phyloP scores from a whole-genome alignment of 2,113 vertebrate genomes.

The Leptosomus discolor region DNA sequence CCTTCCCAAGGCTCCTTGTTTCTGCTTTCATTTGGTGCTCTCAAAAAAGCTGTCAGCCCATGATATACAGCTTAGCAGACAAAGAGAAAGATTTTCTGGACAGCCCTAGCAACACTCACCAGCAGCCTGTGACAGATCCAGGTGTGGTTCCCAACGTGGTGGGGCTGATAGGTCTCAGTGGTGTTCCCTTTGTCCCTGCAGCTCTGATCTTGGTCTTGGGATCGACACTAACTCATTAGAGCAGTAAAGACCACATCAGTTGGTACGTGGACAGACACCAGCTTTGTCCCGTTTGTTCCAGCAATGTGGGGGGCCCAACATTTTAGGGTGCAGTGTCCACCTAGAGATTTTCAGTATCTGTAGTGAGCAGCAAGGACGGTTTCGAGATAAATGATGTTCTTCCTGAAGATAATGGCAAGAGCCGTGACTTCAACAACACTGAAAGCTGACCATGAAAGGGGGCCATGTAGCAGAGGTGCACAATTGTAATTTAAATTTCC shows the following conservation, averaged over 20 bases:
- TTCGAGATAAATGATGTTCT: background rate
- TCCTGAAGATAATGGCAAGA: background rate
- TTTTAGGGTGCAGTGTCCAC: background rate
- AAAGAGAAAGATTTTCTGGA: background rate
- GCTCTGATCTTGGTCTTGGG: background rate
- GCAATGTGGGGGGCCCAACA: background rate
- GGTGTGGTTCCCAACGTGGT: rapidly evolving
- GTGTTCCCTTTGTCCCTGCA: background rate
- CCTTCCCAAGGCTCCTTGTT: background rate
- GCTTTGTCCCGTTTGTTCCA: background rate
- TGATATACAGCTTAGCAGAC: rapidly evolving
- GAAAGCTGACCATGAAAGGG: constrained; percentile 20
- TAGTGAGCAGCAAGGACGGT: background rate
- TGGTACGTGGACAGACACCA: background rate
- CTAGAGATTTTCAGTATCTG: background rate
- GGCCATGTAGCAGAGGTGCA: background rate
- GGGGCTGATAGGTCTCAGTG: background rate
- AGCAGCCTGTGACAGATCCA: background rate
- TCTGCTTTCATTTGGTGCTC: background rate
- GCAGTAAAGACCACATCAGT: background rate
- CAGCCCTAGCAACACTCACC: background rate
- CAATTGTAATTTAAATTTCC: background rate
- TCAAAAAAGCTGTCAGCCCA: background rate
- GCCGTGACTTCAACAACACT: background rate
- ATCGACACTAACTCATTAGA: background rate